Conservation (phyloP, 2,888 invertebrate species). For the Drosophila gaucha region DNA sequence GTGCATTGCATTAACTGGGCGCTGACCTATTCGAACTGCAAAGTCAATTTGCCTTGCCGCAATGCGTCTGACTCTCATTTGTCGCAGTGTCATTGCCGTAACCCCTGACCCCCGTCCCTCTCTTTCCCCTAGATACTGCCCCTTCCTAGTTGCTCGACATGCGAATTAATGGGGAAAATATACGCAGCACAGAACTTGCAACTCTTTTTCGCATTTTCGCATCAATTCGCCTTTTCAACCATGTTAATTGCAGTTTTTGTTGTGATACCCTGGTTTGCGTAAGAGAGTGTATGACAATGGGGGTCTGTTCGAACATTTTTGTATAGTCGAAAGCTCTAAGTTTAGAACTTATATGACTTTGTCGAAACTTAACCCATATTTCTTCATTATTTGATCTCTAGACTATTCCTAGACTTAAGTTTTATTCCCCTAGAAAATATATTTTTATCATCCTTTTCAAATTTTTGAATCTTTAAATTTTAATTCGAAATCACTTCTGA, state of each 20-base stretch:
- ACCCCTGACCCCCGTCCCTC: not conserved
- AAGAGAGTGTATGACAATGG: not conserved
- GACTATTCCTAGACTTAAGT: too few species aligned
- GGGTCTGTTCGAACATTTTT: too few species aligned
- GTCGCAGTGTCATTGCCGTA: slow-evolving; percentile 19
- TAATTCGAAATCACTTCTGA: too few species aligned
- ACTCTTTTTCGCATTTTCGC: slow-evolving; percentile 27
- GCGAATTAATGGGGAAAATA: slow-evolving; percentile 48
- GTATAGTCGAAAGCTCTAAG: too few species aligned
- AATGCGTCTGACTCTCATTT: slow-evolving; percentile 40
- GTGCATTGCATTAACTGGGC: slow-evolving; percentile 39
- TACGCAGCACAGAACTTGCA: slow-evolving; percentile 40
- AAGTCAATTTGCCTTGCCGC: slow-evolving; percentile 14
- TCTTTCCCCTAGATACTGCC: not conserved
- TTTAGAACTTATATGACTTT: too few species aligned
- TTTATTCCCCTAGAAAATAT: too few species aligned
- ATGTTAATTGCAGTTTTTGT: slow-evolving; percentile 28
- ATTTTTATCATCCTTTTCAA: too few species aligned
- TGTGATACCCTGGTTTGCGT: slow-evolving; percentile 2
- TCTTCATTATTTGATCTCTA: too few species aligned
- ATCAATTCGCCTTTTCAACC: slow-evolving; percentile 45
- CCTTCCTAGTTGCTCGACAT: not conserved
- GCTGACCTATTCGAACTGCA: slow-evolving; percentile 32
- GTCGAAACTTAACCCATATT: too few species aligned
- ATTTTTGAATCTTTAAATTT: too few species aligned